Evolutionary conservation across 1,140 invertebrate species (phyloP).

Genomic region (Heterodera carotae): DNA sequence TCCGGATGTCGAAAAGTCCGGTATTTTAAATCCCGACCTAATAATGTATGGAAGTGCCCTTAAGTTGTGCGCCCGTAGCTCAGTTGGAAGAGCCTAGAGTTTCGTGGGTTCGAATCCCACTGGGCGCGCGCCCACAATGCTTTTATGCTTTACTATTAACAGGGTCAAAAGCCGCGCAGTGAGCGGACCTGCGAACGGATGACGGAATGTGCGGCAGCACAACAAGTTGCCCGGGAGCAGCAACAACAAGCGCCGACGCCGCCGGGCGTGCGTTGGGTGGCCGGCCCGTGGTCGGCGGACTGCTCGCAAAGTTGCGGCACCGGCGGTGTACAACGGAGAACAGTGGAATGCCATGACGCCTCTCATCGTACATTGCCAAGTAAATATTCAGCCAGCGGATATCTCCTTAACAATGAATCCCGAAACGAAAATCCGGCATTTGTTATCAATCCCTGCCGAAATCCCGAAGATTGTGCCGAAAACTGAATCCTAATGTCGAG

Average conservation of each 20-base stretch:
- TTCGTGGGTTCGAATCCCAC: too few relatives aligned
- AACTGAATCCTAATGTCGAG: not conserved
- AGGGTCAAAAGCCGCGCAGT: slow-evolving; percentile 44
- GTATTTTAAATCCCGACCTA: too few relatives aligned
- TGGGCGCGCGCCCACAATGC: too few relatives aligned
- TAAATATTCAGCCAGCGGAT: slow-evolving; percentile 49
- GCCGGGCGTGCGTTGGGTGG: slow-evolving; percentile 46
- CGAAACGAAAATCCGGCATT: too few relatives aligned
- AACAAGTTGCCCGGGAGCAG: slow-evolving; percentile 29
- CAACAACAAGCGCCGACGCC: slow-evolving; percentile 26
- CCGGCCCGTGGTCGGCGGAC: slow-evolving; percentile 56
- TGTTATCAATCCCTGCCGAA: too few relatives aligned
- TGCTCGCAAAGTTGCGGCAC: slow-evolving; percentile 54
- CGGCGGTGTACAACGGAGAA: slow-evolving; percentile 39
- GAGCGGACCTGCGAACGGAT: slow-evolving; percentile 43
- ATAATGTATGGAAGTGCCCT: too few relatives aligned
- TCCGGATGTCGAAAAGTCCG: too few relatives aligned
- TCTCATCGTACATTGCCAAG: slow-evolving; percentile 51
- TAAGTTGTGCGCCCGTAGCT: too few relatives aligned
- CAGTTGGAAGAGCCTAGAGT: too few relatives aligned
- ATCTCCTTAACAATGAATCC: too few relatives aligned
- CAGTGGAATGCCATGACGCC: slow-evolving; percentile 58
- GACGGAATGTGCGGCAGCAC: slow-evolving; percentile 27
- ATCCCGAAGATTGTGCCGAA: too few relatives aligned
- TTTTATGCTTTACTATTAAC: too few relatives aligned